Percentiles rank a stretch among this genome's conserved stretches.
Conservation (phyloP, 2,113 vertebrate species). For the Bos javanicus region DNA sequence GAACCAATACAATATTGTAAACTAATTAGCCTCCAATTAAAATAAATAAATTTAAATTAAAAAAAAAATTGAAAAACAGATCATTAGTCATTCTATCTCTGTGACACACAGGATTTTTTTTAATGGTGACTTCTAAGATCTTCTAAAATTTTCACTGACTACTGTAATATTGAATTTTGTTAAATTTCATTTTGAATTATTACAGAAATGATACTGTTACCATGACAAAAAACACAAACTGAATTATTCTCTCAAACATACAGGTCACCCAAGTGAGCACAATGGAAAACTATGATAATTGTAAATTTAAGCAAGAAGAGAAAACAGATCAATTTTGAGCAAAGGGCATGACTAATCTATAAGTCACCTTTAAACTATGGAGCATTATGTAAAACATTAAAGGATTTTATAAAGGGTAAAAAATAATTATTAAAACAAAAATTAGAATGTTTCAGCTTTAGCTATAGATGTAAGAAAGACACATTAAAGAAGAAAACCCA, state of each 20-base stretch:
- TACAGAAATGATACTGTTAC: slow-evolving; percentile 19
- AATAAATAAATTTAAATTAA: no score
- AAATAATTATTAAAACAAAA: neutral
- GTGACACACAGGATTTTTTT: neutral
- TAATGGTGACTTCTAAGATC: neutral
- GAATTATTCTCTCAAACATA: slow-evolving; percentile 5
- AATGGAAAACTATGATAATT: slow-evolving; percentile 14
- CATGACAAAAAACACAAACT: slow-evolving; percentile 38
- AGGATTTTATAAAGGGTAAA: slow-evolving; percentile 6
- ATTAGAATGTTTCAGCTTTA: neutral
- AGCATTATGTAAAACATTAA: neutral
- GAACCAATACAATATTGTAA: no score
- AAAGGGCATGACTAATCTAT: slow-evolving; percentile 41
- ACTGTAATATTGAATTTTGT: slow-evolving; percentile 3
- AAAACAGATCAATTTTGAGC: slow-evolving; percentile 51
- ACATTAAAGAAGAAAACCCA: neutral
- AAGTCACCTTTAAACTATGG: slow-evolving; percentile 15
- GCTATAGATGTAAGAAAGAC: neutral
- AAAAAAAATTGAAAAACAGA: neutral
- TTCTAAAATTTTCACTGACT: slow-evolving; percentile 16
- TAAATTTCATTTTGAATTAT: slow-evolving; percentile 39
- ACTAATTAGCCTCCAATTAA: no score
- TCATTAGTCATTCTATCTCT: neutral
- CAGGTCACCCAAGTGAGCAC: neutral
- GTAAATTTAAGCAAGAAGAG: slow-evolving; percentile 33